phyloP scores from a whole-genome alignment of 1,140 invertebrate genomes.

The Pentalonia nigronervosa region DNA sequence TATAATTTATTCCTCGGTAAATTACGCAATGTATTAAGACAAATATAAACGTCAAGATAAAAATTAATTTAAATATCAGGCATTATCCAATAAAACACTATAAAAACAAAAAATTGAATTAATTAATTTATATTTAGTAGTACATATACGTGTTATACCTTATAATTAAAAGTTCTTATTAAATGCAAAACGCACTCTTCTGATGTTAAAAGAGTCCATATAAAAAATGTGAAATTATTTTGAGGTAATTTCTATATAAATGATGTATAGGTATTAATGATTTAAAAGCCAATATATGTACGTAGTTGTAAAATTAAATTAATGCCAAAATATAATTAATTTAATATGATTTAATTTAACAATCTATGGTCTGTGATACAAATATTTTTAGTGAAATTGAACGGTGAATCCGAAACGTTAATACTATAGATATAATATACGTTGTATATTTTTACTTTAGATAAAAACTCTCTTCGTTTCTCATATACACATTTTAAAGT shows the following conservation, averaged over 20 bases:
- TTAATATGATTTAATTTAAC: not conserved
- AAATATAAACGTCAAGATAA: not conserved
- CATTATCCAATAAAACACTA: not conserved
- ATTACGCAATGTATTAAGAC: not conserved
- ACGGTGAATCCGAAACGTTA: not conserved
- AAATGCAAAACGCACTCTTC: not conserved
- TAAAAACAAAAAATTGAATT: not conserved
- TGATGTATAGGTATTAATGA: no score
- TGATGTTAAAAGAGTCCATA: not conserved
- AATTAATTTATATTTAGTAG: not conserved
- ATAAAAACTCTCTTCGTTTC: not conserved
- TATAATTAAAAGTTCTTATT: not conserved
- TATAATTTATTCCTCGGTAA: not conserved
- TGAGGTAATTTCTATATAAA: no score
- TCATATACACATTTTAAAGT: not conserved
- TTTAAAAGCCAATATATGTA: no score
- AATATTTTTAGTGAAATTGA: not conserved
- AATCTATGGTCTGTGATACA: not conserved
- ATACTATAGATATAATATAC: no score
- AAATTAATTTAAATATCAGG: not conserved
- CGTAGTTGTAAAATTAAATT: no score
- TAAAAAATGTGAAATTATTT: no score
- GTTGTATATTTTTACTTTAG: not conserved
- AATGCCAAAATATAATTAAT: no score
- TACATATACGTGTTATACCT: no score